Evolutionary conservation across 2,113 vertebrate species (phyloP).

Genomic region (Bagarius yarrelli): DNA sequence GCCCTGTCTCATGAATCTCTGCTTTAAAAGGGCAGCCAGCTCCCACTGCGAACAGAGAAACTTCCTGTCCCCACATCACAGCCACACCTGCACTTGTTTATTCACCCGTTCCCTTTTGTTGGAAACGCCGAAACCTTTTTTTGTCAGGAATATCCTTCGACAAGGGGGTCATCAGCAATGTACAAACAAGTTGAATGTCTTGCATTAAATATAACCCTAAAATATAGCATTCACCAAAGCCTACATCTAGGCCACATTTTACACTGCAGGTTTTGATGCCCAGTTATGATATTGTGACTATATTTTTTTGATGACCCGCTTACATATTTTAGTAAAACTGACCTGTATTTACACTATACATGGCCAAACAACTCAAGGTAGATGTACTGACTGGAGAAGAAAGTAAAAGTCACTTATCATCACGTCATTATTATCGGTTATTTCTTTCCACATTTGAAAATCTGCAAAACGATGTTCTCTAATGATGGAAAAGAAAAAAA

Average conservation of each 20-base stretch:
- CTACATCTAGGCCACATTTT: background rate
- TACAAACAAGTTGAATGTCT: background rate
- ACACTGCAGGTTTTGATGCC: too few species aligned
- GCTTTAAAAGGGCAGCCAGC: conserved; percentile 38
- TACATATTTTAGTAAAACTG: too few species aligned
- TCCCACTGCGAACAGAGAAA: conserved; percentile 51
- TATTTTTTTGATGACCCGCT: too few species aligned
- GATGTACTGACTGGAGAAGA: too few species aligned
- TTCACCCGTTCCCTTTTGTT: conserved; percentile 35
- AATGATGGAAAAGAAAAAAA: too few species aligned
- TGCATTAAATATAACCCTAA: background rate
- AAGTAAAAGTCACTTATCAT: too few species aligned
- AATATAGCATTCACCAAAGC: background rate
- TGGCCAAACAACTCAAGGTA: too few species aligned
- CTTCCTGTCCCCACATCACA: conserved; percentile 64
- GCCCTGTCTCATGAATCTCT: conserved; percentile 42
- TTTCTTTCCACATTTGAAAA: too few species aligned
- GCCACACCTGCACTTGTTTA: conserved; percentile 52
- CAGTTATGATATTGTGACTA: too few species aligned
- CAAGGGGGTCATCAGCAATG: background rate
- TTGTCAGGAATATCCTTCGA: conserved; percentile 1
- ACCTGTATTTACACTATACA: too few species aligned
- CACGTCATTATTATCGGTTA: too few species aligned
- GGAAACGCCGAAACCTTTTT: conserved; percentile 40
- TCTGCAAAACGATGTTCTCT: too few species aligned